phyloP scores from a whole-genome alignment of 1,140 invertebrate genomes.

The Mactra quadrangularis region DNA sequence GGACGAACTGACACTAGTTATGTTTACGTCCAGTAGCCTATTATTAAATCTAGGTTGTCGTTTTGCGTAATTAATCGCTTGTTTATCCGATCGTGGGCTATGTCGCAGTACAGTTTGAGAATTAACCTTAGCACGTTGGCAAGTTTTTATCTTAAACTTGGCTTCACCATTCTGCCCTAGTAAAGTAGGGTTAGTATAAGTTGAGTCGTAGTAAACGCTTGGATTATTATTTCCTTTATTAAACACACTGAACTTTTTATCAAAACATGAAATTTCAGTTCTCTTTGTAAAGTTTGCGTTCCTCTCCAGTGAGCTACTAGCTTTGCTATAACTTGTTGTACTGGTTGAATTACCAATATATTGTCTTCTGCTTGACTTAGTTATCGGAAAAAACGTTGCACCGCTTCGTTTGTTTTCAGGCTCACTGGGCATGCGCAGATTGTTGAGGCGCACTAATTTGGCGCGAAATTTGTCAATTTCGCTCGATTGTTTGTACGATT shows the following conservation, averaged over 20 bases:
- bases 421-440: conserved; percentile 46
- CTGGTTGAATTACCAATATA: conserved; percentile 5
- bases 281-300: too few relatives aligned
- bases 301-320: background rate
- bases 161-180: background rate
- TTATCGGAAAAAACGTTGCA: conserved; percentile 48
- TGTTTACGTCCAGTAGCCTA: conserved; percentile 32
- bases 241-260: conserved; percentile 11
- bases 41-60: conserved; percentile 5
- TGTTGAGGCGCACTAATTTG: conserved; percentile 29
- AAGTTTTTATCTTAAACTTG: conserved; percentile 22
- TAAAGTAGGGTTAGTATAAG: background rate
- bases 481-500: conserved; percentile 36
- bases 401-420: background rate
- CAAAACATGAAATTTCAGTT: conserved; percentile 8
- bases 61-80: background rate
- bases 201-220: conserved; percentile 17
- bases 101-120: too few relatives aligned
- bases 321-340: background rate
- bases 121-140: too few relatives aligned
- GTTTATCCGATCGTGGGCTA: background rate
- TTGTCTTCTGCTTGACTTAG: background rate
- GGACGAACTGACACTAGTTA: background rate
- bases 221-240: conserved; percentile 16
- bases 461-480: conserved; percentile 48